Evolutionary conservation across 2,888 invertebrate species (phyloP), one percentile per base, ranked within the genome.

Genomic region (Deilephila elpenor): DNA sequence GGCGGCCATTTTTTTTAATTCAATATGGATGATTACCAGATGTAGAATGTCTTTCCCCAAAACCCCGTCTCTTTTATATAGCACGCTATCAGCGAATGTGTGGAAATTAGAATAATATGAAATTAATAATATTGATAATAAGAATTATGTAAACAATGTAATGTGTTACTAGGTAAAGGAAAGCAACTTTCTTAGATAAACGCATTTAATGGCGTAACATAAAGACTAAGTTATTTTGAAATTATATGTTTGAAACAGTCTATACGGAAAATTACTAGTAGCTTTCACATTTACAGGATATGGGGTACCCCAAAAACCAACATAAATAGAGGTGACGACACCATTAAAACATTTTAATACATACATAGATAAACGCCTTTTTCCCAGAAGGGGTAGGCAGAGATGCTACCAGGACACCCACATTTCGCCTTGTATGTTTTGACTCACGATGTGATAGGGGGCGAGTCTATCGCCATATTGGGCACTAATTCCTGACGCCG

Each of bases 1-100:
- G 19, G 62, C 70, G 59, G 73, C 61, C 75, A 75, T 75, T 75
- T 73, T 70, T 71, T 71, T 34, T 3, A n/a, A 53, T 59, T 34
- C 32, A 20, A 59, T n/a, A 53, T 11, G 70, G 20, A 20, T 20
- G 67, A 25, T 44, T 67, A 14, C 25, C 51, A 25, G 51, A 67
- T 51, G 67, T 67, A 67, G 44, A 67, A 67, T 67, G 67, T 29
- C 67, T 67, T 51, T 67, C 51, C 51, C 25, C 17, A 29, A 51
- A 67, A 51, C 25, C 5, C 14, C 4, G 44, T 7, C 5, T 11
- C 19, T 51, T 67, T 67, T 67, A 67, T 67, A 51, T 51, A 51
- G 19, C 5, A 6, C 25, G 3, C 44, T 67, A 67, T 67, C 67
- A 37, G 6, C 20, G 17, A 14, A 44, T 51, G 25, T 67, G 67